phyloP scores from a whole-genome alignment of 1,140 invertebrate genomes.

The Neodiprion virginianus region DNA sequence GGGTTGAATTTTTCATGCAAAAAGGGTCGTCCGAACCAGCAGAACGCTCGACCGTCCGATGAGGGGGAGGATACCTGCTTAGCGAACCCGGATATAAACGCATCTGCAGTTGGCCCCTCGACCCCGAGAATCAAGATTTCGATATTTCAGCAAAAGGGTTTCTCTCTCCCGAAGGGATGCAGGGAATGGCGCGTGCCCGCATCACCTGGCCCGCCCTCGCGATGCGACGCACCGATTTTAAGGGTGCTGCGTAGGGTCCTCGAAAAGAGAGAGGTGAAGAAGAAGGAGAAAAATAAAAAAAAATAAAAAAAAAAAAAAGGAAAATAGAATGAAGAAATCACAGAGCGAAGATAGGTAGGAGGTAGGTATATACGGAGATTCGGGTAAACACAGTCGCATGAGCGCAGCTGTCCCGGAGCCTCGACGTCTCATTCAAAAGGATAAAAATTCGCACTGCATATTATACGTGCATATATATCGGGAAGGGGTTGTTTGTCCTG shows the following conservation, averaged over 20 bases:
- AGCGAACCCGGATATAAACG: background rate
- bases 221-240: background rate
- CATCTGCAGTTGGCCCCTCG: background rate
- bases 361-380: background rate
- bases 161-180: background rate
- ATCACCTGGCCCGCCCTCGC: constrained; percentile 1
- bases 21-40: background rate
- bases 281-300: too few relatives aligned
- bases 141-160: constrained; percentile 5
- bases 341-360: too few relatives aligned
- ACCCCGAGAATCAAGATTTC: background rate
- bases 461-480: too few relatives aligned
- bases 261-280: too few relatives aligned
- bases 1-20: too few relatives aligned
- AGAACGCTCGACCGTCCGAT: constrained; percentile 11
- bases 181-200: background rate
- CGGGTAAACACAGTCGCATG: background rate
- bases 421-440: background rate
- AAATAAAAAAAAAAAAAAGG: too few relatives aligned
- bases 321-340: too few relatives aligned
- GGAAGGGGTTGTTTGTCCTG: background rate
- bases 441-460: too few relatives aligned
- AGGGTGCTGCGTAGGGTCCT: too few relatives aligned
- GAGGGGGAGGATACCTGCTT: background rate
- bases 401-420: background rate